Percentiles rank a stretch among this genome's conserved stretches.
phyloP scores from a whole-genome alignment of 2,888 invertebrate genomes.

The Germaria angustata region DNA sequence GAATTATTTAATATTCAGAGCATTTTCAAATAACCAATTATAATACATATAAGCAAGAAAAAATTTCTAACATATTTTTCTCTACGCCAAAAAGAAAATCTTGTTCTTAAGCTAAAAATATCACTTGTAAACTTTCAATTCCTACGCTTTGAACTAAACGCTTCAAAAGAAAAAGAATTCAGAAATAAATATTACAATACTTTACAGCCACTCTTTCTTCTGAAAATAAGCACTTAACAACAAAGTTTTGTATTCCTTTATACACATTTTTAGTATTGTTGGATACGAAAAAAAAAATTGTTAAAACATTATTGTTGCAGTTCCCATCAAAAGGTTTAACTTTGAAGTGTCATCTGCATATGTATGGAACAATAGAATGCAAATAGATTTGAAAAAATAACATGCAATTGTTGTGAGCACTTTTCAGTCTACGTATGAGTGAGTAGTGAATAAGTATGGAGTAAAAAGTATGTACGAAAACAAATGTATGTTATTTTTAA shows the following conservation, averaged over 20 bases:
- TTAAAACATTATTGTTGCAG: slow-evolving; percentile 34
- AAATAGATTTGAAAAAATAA: slow-evolving; percentile 44
- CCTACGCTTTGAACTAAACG: neutral
- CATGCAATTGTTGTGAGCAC: slow-evolving; percentile 48
- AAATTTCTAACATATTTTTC: too few species aligned
- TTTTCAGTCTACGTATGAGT: slow-evolving; percentile 48
- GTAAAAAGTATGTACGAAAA: slow-evolving; percentile 28
- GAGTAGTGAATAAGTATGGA: slow-evolving; percentile 8
- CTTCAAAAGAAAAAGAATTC: slow-evolving; percentile 5
- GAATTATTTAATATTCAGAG: too few species aligned
- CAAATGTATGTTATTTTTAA: slow-evolving; percentile 25
- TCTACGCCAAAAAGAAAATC: too few species aligned
- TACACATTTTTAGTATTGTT: slow-evolving; percentile 48
- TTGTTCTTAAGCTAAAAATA: too few species aligned
- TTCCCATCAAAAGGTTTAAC: slow-evolving; percentile 67
- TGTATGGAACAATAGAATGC: slow-evolving; percentile 53
- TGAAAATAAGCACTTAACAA: slow-evolving; percentile 59
- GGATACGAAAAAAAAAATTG: slow-evolving; percentile 1
- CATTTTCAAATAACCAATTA: too few species aligned
- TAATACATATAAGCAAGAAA: too few species aligned
- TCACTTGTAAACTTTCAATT: slow-evolving; percentile 7
- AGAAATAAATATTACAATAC: slow-evolving; percentile 25
- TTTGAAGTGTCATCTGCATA: slow-evolving; percentile 68
- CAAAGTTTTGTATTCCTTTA: slow-evolving; percentile 58
- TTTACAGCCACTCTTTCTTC: slow-evolving; percentile 45